phyloP scores from a whole-genome alignment of 2,888 invertebrate genomes.

The Tinea semifulvella region DNA sequence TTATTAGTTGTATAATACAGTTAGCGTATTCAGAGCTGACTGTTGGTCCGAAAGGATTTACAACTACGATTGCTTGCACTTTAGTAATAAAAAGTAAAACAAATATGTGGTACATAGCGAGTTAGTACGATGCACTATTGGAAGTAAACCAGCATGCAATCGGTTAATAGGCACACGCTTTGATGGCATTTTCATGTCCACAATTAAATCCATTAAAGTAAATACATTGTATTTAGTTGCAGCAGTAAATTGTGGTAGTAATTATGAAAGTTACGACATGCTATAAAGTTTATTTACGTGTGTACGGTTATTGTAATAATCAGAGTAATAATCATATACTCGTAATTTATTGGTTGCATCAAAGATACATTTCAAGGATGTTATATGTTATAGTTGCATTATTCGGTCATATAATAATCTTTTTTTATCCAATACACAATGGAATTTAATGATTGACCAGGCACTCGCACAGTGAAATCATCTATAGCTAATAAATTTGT shows the following conservation, averaged over 20 bases:
- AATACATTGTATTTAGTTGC: background rate
- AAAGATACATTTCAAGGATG: too few relatives aligned
- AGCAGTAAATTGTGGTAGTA: background rate
- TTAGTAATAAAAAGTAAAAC: background rate
- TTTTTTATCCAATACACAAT: too few relatives aligned
- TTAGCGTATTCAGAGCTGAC: slow-evolving; percentile 33
- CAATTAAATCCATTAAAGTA: slow-evolving; percentile 7
- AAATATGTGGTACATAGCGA: background rate
- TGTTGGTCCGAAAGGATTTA: slow-evolving; percentile 37
- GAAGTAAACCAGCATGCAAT: slow-evolving; percentile 1
- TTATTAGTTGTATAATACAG: slow-evolving; percentile 34
- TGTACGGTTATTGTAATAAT: too few relatives aligned
- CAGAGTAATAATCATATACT: too few relatives aligned
- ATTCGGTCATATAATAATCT: too few relatives aligned
- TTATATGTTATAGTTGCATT: too few relatives aligned
- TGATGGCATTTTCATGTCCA: slow-evolving; percentile 12
- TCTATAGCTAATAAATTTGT: too few relatives aligned
- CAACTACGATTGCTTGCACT: slow-evolving; percentile 9
- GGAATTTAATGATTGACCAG: too few relatives aligned
- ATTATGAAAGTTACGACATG: too few relatives aligned
- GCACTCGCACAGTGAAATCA: too few relatives aligned
- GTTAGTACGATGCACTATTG: background rate
- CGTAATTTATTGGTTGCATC: too few relatives aligned
- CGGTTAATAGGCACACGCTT: background rate
- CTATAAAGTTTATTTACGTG: too few relatives aligned